A percentile compares a stretch with the other conserved stretches of the same genome.
Conservation (phyloP, 2,888 invertebrate genomes). For the Boloria euphrosyne region DNA sequence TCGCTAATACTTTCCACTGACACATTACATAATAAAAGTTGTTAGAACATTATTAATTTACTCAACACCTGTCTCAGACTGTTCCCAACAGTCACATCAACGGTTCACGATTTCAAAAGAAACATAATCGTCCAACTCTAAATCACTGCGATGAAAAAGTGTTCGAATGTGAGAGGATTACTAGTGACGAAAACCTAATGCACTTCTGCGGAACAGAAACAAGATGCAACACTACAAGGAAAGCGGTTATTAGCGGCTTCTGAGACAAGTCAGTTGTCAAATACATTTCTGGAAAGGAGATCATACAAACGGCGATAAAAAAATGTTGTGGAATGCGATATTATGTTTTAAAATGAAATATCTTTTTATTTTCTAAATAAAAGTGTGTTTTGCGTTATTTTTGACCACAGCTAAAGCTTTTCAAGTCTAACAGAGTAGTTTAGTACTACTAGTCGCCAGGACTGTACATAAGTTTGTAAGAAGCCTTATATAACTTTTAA, state of each 20-base stretch:
- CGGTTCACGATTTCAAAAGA: constrained; percentile 13
- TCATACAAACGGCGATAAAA: too few species aligned
- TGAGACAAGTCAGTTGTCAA: constrained; percentile 37
- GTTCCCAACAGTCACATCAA: background rate
- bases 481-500: too few species aligned
- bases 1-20: too few species aligned
- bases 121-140: constrained; percentile 28
- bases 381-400: too few species aligned
- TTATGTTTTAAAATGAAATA: too few species aligned
- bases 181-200: constrained; percentile 10
- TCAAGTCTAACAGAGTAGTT: too few species aligned
- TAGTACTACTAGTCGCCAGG: too few species aligned
- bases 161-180: background rate
- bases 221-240: constrained; percentile 29
- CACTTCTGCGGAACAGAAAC: constrained; percentile 7
- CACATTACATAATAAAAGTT: too few species aligned
- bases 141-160: constrained; percentile 29
- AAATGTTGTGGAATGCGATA: too few species aligned
- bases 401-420: too few species aligned
- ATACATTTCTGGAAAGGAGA: background rate
- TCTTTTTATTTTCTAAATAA: too few species aligned
- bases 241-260: constrained; percentile 34
- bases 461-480: too few species aligned
- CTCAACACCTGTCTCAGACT: constrained; percentile 1
- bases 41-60: background rate